Evolutionary conservation across 2,113 vertebrate species (phyloP).

Genomic region (Oryzias woworae): DNA sequence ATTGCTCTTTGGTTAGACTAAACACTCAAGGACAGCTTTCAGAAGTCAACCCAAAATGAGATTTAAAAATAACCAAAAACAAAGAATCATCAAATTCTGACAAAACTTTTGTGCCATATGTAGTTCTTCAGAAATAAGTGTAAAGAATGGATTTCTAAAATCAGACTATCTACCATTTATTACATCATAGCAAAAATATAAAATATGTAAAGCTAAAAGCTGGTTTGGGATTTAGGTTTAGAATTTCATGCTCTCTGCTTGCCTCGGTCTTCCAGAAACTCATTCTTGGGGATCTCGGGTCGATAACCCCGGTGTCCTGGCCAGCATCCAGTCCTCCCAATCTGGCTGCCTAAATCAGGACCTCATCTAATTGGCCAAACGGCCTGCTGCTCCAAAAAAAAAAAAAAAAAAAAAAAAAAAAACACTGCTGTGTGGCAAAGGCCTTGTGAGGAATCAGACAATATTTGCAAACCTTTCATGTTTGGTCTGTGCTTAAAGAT

Average conservation of each 20-base stretch:
- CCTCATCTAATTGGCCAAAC: constrained; percentile 80
- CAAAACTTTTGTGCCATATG: too few relatives aligned
- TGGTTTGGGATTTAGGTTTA: background rate
- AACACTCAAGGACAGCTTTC: too few relatives aligned
- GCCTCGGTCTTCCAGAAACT: constrained; percentile 65
- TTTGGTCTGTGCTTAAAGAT: constrained; percentile 45
- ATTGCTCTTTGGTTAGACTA: too few relatives aligned
- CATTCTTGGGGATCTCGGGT: constrained; percentile 66
- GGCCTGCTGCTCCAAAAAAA: constrained; percentile 67
- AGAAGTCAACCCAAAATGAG: too few relatives aligned
- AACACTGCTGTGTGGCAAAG: constrained; percentile 65
- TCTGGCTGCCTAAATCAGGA: constrained; percentile 78
- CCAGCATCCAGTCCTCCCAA: constrained; percentile 75
- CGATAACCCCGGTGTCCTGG: constrained; percentile 75
- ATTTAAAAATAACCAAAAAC: too few relatives aligned
- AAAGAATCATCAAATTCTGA: too few relatives aligned
- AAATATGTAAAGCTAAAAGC: too few relatives aligned
- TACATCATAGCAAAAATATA: too few relatives aligned
- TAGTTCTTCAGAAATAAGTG: too few relatives aligned
- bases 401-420: constrained; percentile 49
- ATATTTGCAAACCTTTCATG: constrained; percentile 68
- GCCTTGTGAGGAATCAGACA: constrained; percentile 65
- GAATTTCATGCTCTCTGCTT: constrained; percentile 7
- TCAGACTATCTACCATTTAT: too few relatives aligned
- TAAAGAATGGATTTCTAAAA: too few relatives aligned